phyloP scores from a whole-genome alignment of 2,113 vertebrate species.

The Otocyon megalotis region DNA sequence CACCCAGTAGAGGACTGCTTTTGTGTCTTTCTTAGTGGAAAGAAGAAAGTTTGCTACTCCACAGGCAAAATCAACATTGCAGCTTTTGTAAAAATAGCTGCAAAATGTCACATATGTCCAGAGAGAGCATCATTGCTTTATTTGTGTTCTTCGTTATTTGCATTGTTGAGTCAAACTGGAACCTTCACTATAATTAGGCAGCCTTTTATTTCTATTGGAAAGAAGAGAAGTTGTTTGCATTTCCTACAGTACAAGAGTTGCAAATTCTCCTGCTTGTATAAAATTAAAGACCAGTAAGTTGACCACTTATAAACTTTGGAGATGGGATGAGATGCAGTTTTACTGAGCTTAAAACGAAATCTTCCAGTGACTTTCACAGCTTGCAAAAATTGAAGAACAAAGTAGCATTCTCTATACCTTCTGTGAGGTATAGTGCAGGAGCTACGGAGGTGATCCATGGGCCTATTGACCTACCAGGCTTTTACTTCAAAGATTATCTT shows the following conservation, averaged over 20 bases:
- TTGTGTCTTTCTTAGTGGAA: constrained; percentile 73
- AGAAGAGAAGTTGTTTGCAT: constrained; percentile 62
- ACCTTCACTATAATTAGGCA: constrained; percentile 60
- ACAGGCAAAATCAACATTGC: constrained; percentile 79
- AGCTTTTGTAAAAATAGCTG: constrained; percentile 41
- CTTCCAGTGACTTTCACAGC: not conserved
- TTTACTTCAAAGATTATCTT: not conserved
- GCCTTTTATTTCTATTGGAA: constrained; percentile 77
- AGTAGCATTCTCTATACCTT: not conserved
- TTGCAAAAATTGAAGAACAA: not conserved
- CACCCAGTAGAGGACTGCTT: constrained; percentile 36
- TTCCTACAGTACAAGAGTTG: not conserved
- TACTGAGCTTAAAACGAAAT: constrained; percentile 30
- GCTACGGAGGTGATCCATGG: not conserved
- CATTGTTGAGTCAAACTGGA: not conserved
- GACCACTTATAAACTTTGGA: not conserved
- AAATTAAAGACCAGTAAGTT: constrained; percentile 61
- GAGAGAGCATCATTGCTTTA: constrained; percentile 48
- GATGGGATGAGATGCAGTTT: not conserved
- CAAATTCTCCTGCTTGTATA: not conserved
- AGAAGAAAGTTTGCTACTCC: constrained; percentile 60
- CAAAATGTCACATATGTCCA: not conserved
- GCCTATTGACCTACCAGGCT: not conserved
- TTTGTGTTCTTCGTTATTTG: constrained; percentile 79
- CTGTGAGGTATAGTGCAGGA: not conserved